Evolutionary conservation across 2,888 invertebrate species (phyloP), one percentile per base, ranked within the genome.

Genomic region (Mesorhabditis belari): DNA sequence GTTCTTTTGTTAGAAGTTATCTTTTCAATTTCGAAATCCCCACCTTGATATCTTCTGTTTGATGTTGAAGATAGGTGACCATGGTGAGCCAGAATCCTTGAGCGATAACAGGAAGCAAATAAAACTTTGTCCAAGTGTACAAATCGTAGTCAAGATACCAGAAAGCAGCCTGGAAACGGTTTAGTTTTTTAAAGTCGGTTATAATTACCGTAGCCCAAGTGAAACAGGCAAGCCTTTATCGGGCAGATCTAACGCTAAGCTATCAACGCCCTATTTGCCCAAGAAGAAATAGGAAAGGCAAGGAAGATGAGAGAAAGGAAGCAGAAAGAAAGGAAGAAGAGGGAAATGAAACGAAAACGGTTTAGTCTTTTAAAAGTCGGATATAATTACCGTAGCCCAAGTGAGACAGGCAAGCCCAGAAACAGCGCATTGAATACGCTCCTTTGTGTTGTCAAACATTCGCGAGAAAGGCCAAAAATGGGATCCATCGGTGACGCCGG

Each of bases 391-490:
- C 25, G 65, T 69, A 27, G 76, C 70, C 49, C 65, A 74, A 4
- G 64, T 58, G 17, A 67, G 24, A 54, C 77, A 78, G 51, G 62
- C 62, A 5, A 62, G 35, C 4, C 61, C 73, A 17, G 73, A 73
- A 52, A 78, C 57, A 21, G 66, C 73, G 53, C 78, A 78, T 61
- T 78, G 72, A 26, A 78, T 54, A 3, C 77, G 67, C 55, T 78
- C 78, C 17, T 58, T 66, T 55, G 65, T 71, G 57, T 65, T 71
- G 53, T 65, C 68, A 66, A 78, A 78, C 17, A 77, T 64, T 17
- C 60, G 56, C 12, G 74, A 75, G 60, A 58, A 71, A 19, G 78
- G 78, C 72, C 70, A 76, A 69, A 78, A 78, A 62, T 78, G 78
- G 19, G 71, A 71, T 24, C 78, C 78, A 55, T 78, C 78, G 5